These are phyloP conservation scores for Brachyistius frenatus DNA, from an alignment of 2,113 vertebrate species.

Conservation along the genomic window DNA sequence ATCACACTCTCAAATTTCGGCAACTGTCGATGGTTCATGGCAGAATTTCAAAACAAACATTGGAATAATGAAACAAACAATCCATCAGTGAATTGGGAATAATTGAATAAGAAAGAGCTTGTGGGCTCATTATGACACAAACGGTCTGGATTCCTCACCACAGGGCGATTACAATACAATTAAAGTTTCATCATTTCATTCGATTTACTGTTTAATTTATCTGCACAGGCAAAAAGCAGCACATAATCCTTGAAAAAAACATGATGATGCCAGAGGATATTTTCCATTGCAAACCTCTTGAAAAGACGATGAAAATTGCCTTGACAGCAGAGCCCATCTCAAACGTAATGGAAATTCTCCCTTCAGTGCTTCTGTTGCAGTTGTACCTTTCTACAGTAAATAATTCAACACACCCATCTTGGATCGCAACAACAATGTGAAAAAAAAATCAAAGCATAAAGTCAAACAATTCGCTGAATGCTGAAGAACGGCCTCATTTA, in stretches of 20 bases:
- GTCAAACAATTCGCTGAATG: neutral
- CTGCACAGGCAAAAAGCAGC: conserved; percentile 35
- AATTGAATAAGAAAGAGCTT: neutral
- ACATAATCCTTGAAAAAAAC: conserved; percentile 39
- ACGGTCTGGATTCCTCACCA: conserved; percentile 35
- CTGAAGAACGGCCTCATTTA: neutral
- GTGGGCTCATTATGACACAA: conserved; percentile 37
- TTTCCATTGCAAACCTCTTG: conserved; percentile 32
- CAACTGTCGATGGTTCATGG: no score
- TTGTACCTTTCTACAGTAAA: conserved; percentile 41
- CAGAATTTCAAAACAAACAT: no score
- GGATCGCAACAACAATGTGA: conserved; percentile 18
- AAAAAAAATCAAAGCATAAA: conserved; percentile 17
- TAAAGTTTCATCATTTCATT: conserved; percentile 35
- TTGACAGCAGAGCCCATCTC: conserved; percentile 40
- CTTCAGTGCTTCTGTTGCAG: conserved; percentile 31
- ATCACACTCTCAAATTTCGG: no score
- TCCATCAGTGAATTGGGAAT: no score
- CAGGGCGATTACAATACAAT: conserved; percentile 26
- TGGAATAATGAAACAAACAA: no score
- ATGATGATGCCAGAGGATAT: conserved; percentile 28
- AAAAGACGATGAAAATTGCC: conserved; percentile 58
- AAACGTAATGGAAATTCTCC: conserved; percentile 42
- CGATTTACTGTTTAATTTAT: conserved; percentile 56
- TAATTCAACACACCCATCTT: conserved; percentile 29